Conservation (phyloP, 35 echinoderm and acorn worm species). For the Nesometra sesokonis region DNA sequence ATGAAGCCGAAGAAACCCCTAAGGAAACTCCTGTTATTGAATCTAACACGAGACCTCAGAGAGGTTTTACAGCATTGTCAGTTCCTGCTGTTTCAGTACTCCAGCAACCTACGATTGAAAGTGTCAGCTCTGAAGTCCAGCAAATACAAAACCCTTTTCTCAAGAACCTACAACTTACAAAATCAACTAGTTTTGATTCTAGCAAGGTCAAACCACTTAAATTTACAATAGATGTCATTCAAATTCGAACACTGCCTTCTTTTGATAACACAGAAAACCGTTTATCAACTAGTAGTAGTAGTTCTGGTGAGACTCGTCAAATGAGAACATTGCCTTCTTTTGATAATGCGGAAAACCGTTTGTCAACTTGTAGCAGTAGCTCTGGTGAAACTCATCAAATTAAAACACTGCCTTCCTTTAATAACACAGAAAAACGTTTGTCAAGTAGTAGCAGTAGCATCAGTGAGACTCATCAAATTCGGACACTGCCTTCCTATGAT, state of each 20-base stretch:
- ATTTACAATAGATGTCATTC: conserved; percentile 86
- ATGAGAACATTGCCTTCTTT: conserved; percentile 72
- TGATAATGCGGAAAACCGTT: conserved; percentile 16
- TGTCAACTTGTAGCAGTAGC: not conserved
- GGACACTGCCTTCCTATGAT: conserved; percentile 58
- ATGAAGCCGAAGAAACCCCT: not conserved
- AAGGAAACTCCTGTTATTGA: not conserved
- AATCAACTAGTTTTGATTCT: conserved; percentile 2
- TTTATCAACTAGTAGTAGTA: not conserved
- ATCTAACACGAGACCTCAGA: not conserved
- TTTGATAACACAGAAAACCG: conserved; percentile 29
- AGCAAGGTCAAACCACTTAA: conserved; percentile 80
- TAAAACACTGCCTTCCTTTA: conserved; percentile 63
- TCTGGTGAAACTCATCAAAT: conserved; percentile 32
- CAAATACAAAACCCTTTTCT: not conserved
- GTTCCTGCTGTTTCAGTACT: not conserved
- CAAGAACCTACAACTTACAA: not conserved
- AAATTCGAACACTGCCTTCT: conserved; percentile 75
- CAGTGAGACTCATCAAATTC: conserved; percentile 37
- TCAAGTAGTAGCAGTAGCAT: not conserved
- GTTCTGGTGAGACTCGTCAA: conserved; percentile 22
- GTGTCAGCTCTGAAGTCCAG: not conserved
- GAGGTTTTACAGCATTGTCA: not conserved
- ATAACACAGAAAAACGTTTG: conserved; percentile 17
- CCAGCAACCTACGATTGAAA: not conserved